Conservation (phyloP, 2,797 vertebrate genomes). For the Leucoraja ocellata region DNA sequence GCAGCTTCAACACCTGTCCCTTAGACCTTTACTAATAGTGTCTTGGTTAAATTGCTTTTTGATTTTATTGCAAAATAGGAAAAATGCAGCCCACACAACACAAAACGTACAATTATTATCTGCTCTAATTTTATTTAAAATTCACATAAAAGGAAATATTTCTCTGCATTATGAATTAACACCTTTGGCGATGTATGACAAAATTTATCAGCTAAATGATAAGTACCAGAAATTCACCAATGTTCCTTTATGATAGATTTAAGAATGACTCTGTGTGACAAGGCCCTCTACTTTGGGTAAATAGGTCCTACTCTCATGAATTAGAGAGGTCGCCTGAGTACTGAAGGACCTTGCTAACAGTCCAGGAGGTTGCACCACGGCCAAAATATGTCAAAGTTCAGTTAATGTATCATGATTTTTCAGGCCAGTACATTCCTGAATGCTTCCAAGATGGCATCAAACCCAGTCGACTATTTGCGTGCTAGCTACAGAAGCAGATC, state of each 20-base stretch:
- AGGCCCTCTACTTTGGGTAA: not conserved
- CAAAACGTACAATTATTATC: slow-evolving; percentile 2
- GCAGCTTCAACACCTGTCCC: not conserved
- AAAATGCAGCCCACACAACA: not conserved
- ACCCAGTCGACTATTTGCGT: too few species aligned
- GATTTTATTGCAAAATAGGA: not conserved
- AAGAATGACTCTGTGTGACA: not conserved
- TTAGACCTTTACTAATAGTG: not conserved
- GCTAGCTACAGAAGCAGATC: too few species aligned
- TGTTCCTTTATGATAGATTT: too few species aligned
- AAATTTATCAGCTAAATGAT: too few species aligned
- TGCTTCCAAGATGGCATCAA: too few species aligned
- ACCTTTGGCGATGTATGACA: not conserved
- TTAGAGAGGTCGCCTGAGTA: not conserved
- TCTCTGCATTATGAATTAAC: not conserved
- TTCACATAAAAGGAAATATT: not conserved
- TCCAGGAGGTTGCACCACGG: not conserved
- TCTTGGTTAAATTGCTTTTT: not conserved
- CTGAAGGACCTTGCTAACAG: not conserved
- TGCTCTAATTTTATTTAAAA: not conserved
- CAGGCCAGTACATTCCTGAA: not conserved
- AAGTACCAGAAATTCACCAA: too few species aligned
- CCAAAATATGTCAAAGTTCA: not conserved
- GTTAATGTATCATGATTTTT: not conserved
- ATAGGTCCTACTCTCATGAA: not conserved